Evolutionary conservation across 2,888 invertebrate species (phyloP).

Genomic region (Heliconius ethilla): DNA sequence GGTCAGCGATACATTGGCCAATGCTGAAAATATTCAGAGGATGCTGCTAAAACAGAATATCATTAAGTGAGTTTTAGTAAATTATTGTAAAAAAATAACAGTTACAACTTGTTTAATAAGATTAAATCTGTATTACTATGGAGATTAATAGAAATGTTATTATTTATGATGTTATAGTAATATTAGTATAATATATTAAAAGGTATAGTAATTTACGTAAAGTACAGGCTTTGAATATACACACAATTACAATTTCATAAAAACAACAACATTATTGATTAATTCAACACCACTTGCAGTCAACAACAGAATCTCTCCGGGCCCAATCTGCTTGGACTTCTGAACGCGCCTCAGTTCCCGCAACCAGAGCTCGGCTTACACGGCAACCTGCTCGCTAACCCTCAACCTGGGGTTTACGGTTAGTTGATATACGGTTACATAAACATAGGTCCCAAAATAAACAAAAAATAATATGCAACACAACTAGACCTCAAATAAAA

Average conservation of each 20-base stretch:
- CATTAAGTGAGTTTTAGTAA: conserved; percentile 69
- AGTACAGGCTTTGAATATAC: too few relatives aligned
- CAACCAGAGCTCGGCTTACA: conserved; percentile 68
- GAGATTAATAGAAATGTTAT: too few relatives aligned
- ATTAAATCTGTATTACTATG: too few relatives aligned
- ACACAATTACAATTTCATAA: too few relatives aligned
- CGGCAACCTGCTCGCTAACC: conserved; percentile 57
- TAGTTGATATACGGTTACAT: neutral
- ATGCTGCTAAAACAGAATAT: conserved; percentile 79
- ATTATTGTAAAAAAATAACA: neutral
- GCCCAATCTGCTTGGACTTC: conserved; percentile 71
- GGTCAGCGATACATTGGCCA: conserved; percentile 57
- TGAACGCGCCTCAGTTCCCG: conserved; percentile 69
- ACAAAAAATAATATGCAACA: too few relatives aligned
- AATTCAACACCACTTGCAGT: conserved; percentile 50
- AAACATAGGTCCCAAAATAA: too few relatives aligned
- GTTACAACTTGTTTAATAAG: too few relatives aligned
- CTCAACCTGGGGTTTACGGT: conserved; percentile 34
- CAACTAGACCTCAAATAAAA: too few relatives aligned
- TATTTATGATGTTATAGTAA: too few relatives aligned
- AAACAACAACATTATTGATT: too few relatives aligned
- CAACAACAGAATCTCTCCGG: conserved; percentile 76
- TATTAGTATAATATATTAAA: too few relatives aligned
- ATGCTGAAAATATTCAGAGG: conserved; percentile 75
- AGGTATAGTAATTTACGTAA: too few relatives aligned